These are phyloP conservation scores for Drosophila testacea DNA, from an alignment of 2,888 invertebrate species.

Conservation along the genomic window DNA sequence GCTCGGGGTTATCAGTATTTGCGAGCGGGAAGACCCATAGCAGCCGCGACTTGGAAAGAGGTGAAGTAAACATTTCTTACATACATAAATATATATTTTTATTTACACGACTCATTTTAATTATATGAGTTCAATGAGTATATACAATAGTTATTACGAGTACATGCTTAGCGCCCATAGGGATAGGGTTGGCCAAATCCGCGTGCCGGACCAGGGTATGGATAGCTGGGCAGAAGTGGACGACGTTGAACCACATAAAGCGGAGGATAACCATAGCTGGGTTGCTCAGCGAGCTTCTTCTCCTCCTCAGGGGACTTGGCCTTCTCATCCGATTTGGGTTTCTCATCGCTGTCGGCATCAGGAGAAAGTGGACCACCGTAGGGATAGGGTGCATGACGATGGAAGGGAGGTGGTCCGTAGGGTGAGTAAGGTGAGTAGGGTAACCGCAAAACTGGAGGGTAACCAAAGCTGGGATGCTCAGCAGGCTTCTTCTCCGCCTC, in stretches of 20 bases:
- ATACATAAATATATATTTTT: conserved; percentile 14
- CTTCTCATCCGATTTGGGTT: conserved; percentile 19
- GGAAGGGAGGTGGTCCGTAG: conserved; percentile 30
- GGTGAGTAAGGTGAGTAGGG: conserved; percentile 38
- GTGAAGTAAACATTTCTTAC: conserved; percentile 13
- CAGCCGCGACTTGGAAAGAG: conserved; percentile 27
- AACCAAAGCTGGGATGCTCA: conserved; percentile 44
- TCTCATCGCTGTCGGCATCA: neutral
- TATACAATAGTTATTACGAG: neutral
- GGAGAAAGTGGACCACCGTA: conserved; percentile 16
- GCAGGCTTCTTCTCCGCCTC: conserved; percentile 7
- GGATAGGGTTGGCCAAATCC: conserved; percentile 51
- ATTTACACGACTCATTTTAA: conserved; percentile 27
- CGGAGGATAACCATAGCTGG: conserved; percentile 54
- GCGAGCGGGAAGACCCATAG: conserved; percentile 27
- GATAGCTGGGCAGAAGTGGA: conserved; percentile 32
- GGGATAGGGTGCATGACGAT: conserved; percentile 1
- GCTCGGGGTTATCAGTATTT: conserved; percentile 46
- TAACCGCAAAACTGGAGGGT: conserved; percentile 42
- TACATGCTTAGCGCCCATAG: conserved; percentile 45
- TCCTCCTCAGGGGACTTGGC: conserved; percentile 2
- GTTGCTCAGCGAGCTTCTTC: conserved; percentile 12
- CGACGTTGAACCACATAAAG: conserved; percentile 47
- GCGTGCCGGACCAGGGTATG: conserved; percentile 32
- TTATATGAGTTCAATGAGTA: neutral